phyloP scores from a whole-genome alignment of 2,797 vertebrate genomes.

The Anguilla pacifica region DNA sequence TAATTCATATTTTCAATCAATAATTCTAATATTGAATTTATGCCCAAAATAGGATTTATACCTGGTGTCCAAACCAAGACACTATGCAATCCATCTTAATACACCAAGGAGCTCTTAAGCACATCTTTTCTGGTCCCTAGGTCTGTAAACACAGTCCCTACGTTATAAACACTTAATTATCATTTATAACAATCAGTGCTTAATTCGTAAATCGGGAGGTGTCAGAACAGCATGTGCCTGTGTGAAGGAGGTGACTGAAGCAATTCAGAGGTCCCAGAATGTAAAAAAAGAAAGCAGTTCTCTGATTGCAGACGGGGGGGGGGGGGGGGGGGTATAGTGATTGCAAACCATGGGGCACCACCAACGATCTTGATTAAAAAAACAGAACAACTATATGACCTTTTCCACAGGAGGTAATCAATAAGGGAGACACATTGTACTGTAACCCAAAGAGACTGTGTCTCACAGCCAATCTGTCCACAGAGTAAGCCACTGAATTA shows the following conservation, averaged over 20 bases:
- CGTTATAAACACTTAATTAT: background rate
- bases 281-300: background rate
- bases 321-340: background rate
- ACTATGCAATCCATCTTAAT: background rate
- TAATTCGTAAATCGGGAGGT: background rate
- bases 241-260: background rate
- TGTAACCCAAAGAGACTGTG: background rate
- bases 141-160: background rate
- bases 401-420: constrained; percentile 8
- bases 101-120: background rate
- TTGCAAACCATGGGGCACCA: background rate
- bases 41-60: background rate
- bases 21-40: background rate
- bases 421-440: constrained; percentile 9
- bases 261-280: background rate
- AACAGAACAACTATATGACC: background rate
- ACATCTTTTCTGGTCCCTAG: background rate
- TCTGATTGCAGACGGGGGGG: background rate
- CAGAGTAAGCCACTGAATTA: background rate
- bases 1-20: background rate
- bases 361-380: constrained; percentile 19
- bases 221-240: background rate
- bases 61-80: background rate
- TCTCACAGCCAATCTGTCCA: background rate
- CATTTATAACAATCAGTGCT: background rate